phyloP scores from a whole-genome alignment of 2,113 vertebrate species.

The Trachemys scripta region DNA sequence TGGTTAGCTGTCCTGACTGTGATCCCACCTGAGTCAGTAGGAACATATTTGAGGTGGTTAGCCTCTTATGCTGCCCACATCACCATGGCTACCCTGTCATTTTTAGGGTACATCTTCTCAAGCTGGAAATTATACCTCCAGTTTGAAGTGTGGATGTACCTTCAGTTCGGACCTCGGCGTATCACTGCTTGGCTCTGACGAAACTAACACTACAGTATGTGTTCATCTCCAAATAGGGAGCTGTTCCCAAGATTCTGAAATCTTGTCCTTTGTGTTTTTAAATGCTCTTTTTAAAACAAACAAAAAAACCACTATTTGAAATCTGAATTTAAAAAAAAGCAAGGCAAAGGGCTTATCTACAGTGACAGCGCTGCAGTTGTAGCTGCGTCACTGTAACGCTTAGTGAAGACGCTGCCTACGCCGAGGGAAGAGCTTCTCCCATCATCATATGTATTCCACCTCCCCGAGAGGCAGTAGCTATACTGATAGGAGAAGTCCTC shows the following conservation, averaged over 20 bases:
- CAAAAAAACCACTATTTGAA: not conserved
- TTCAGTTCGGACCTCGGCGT: not conserved
- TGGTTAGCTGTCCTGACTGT: not conserved
- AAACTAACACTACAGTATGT: accelerated
- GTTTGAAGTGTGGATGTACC: not conserved
- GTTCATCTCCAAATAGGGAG: not conserved
- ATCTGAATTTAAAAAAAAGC: not conserved
- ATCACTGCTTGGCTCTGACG: not conserved
- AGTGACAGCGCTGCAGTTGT: not conserved
- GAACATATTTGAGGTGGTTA: not conserved
- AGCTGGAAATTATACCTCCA: not conserved
- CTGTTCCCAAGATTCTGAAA: not conserved
- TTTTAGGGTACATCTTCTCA: not conserved
- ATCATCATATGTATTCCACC: not conserved
- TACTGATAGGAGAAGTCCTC: not conserved
- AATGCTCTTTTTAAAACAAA: not conserved
- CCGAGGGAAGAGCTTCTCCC: not conserved
- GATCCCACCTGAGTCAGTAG: not conserved
- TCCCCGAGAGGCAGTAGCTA: not conserved
- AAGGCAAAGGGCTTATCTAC: not conserved
- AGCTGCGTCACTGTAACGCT: not conserved
- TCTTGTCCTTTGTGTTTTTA: not conserved
- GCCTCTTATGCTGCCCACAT: not conserved
- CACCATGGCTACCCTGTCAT: not conserved
- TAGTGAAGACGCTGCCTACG: not conserved